A percentile compares a stretch with the other conserved stretches of the same genome.
Evolutionary conservation across 2,888 invertebrate genomes (phyloP).

Genomic region (Acanthosepion lycidas): DNA sequence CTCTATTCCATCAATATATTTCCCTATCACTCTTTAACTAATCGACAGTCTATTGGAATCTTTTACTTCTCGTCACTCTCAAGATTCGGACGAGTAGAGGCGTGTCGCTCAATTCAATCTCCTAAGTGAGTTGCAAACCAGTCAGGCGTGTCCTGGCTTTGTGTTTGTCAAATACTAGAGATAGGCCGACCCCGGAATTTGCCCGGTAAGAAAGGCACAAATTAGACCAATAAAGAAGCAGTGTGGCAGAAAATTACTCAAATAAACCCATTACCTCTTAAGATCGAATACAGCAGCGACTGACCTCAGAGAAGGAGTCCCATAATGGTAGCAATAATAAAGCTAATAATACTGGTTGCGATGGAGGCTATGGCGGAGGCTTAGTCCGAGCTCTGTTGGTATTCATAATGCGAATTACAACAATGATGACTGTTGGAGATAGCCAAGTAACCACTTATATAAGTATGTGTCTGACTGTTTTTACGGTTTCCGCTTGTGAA

Average conservation of each 20-base stretch:
- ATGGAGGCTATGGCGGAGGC: background rate
- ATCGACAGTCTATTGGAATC: constrained; percentile 33
- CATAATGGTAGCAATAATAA: constrained; percentile 33
- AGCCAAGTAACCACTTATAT: background rate
- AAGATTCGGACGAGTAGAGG: background rate
- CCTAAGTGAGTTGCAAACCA: constrained; percentile 12
- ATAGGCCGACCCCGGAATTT: background rate
- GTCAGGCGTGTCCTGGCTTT: background rate
- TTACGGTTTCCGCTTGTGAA: background rate
- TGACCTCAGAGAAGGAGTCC: background rate
- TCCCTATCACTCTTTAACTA: constrained; percentile 12
- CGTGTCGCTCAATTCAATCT: constrained; percentile 11
- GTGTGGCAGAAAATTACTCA: constrained; percentile 33
- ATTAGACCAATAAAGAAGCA: background rate
- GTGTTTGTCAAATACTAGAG: constrained; percentile 20
- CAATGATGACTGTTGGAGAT: background rate
- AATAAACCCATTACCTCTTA: constrained; percentile 33
- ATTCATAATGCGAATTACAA: background rate
- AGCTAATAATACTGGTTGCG: background rate
- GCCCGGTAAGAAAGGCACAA: constrained; percentile 33
- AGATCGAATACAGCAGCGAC: background rate
- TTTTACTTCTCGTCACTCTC: background rate
- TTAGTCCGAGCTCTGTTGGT: background rate
- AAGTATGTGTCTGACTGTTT: background rate
- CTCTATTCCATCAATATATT: background rate